phyloP scores from a whole-genome alignment of 2,888 invertebrate species.

The Molorchus minor region DNA sequence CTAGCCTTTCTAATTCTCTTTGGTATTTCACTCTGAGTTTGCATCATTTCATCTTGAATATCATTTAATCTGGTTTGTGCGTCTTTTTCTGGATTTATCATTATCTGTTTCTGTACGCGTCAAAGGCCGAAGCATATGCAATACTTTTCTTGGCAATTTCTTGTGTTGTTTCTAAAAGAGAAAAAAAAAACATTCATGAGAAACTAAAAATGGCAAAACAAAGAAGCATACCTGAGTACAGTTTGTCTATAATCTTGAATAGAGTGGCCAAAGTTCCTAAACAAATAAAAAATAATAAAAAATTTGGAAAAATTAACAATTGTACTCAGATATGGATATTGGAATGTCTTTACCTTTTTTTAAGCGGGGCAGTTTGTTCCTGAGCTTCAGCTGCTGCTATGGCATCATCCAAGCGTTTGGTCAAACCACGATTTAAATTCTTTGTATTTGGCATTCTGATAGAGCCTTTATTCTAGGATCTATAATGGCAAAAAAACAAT shows the following conservation, averaged over 20 bases:
- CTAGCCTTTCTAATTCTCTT: slow-evolving; percentile 91
- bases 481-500: slow-evolving; percentile 52
- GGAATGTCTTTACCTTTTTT: slow-evolving; percentile 55
- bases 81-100: too few relatives aligned
- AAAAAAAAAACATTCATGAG: slow-evolving; percentile 17
- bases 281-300: slow-evolving; percentile 51
- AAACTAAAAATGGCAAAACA: slow-evolving; percentile 14
- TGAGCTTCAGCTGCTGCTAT: slow-evolving; percentile 77
- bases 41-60: slow-evolving; percentile 88
- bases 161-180: slow-evolving; percentile 63
- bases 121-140: too few relatives aligned
- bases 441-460: slow-evolving; percentile 73
- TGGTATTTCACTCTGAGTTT: slow-evolving; percentile 96
- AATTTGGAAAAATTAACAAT: slow-evolving; percentile 45
- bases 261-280: slow-evolving; percentile 62
- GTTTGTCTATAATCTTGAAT: slow-evolving; percentile 62
- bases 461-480: slow-evolving; percentile 84
- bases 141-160: slow-evolving; percentile 67
- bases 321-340: slow-evolving; percentile 54
- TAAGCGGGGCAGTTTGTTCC: slow-evolving; percentile 43
- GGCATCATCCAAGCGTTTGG: slow-evolving; percentile 83
- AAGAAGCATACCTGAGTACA: slow-evolving; percentile 66
- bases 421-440: slow-evolving; percentile 84
- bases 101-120: too few relatives aligned
- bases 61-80: slow-evolving; percentile 74